Evolutionary conservation across 2,797 vertebrate species (phyloP).

Genomic region (Brotula barbata): DNA sequence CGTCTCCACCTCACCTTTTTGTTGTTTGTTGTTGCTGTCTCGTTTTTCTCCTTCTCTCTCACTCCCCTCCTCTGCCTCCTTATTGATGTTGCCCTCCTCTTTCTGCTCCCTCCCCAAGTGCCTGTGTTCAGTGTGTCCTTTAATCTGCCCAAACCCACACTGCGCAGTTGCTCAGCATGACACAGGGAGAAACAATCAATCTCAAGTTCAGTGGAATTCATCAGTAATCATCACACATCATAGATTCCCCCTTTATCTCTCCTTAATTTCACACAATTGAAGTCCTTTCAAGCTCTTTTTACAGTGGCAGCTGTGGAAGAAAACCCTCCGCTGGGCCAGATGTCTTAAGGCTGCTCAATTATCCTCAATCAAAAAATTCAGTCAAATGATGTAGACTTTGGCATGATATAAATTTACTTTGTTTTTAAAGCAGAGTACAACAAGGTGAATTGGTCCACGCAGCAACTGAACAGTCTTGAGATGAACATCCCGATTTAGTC

Average conservation of each 20-base stretch:
- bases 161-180: constrained; percentile 43
- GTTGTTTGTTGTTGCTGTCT: constrained; percentile 6
- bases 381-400: no score
- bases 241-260: constrained; percentile 16
- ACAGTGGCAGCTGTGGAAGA: constrained; percentile 18
- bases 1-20: neutral
- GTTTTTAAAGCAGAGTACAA: no score
- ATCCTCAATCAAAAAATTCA: no score
- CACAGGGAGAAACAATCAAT: constrained; percentile 35
- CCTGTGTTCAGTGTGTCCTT: constrained; percentile 36
- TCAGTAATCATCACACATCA: constrained; percentile 29
- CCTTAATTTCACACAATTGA: constrained; percentile 2
- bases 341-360: no score
- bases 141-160: constrained; percentile 39
- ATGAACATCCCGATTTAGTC: no score
- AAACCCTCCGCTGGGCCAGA: no score
- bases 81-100: constrained; percentile 22
- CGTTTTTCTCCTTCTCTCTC: constrained; percentile 22
- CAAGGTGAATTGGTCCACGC: no score
- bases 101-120: constrained; percentile 17
- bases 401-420: no score
- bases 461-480: no score
- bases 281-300: constrained; percentile 10
- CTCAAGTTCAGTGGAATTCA: constrained; percentile 13
- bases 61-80: constrained; percentile 1